Percentiles rank a stretch among this genome's conserved stretches.
These are phyloP conservation scores for Euphonia xanthogaster DNA, from an alignment of 2,797 vertebrate species.

Conservation along the genomic window DNA sequence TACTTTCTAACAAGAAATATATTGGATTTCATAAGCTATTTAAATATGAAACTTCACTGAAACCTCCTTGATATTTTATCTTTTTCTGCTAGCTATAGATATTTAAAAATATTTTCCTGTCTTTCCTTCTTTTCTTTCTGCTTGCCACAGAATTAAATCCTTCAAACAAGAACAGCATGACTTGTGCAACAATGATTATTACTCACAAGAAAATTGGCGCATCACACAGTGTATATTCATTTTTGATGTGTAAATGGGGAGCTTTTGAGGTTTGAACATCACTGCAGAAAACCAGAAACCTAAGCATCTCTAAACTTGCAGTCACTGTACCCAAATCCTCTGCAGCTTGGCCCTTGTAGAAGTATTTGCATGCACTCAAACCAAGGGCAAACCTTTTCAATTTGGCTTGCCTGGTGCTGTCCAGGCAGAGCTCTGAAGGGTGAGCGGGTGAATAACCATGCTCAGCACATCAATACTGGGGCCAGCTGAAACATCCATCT, in stretches of 20 bases:
- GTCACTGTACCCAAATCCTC: neutral
- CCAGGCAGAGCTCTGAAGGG: neutral
- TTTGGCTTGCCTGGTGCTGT: neutral
- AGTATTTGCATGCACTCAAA: neutral
- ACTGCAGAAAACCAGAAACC: neutral
- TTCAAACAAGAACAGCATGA: neutral
- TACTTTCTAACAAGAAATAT: neutral
- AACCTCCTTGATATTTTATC: neutral
- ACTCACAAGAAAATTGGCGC: neutral
- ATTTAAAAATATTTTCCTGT: neutral
- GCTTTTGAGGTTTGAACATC: neutral
- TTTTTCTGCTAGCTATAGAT: neutral
- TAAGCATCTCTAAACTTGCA: neutral
- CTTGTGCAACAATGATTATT: neutral
- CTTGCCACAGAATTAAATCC: neutral
- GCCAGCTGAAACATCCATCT: neutral
- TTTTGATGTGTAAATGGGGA: neutral
- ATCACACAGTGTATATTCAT: neutral
- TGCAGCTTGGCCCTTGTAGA: neutral
- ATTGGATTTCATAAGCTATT: neutral
- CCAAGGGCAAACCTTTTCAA: neutral
- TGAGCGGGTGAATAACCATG: neutral
- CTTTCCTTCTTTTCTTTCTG: neutral
- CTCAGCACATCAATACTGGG: rapidly evolving
- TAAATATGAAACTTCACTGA: neutral